Evolutionary conservation across 2,797 vertebrate species (phyloP).

Genomic region (Neopelma chrysocephalum): DNA sequence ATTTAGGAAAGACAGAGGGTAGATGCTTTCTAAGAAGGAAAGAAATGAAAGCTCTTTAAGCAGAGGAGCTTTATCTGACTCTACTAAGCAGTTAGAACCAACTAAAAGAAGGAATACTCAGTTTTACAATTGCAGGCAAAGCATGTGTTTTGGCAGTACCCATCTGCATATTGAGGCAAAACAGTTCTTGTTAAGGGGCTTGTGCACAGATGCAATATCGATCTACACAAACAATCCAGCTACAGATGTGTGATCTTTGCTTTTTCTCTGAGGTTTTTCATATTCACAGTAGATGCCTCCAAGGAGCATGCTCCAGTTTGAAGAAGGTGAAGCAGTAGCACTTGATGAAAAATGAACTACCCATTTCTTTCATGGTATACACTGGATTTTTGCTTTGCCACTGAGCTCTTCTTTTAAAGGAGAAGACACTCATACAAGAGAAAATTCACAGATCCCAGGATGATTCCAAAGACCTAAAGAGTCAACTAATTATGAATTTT

Average conservation of each 20-base stretch:
- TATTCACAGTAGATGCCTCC: background rate
- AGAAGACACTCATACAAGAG: background rate
- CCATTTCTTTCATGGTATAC: background rate
- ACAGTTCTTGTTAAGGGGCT: background rate
- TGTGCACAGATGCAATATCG: background rate
- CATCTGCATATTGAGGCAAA: background rate
- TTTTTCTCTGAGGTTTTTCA: background rate
- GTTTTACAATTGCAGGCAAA: background rate
- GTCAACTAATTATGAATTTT: background rate
- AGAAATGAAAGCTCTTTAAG: background rate
- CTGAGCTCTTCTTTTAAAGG: background rate
- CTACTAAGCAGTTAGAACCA: background rate
- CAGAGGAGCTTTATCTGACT: background rate
- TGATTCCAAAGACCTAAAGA: background rate
- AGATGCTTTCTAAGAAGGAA: background rate
- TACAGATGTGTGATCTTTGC: background rate
- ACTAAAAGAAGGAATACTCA: background rate
- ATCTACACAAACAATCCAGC: background rate
- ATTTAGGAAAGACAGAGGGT: background rate
- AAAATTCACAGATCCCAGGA: background rate
- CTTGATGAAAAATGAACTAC: background rate
- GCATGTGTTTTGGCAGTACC: background rate
- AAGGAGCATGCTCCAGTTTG: background rate
- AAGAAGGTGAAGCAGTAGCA: background rate
- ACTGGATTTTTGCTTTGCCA: background rate